Evolutionary conservation across 2,113 vertebrate species (phyloP).

Genomic region (Scopus umbretta): DNA sequence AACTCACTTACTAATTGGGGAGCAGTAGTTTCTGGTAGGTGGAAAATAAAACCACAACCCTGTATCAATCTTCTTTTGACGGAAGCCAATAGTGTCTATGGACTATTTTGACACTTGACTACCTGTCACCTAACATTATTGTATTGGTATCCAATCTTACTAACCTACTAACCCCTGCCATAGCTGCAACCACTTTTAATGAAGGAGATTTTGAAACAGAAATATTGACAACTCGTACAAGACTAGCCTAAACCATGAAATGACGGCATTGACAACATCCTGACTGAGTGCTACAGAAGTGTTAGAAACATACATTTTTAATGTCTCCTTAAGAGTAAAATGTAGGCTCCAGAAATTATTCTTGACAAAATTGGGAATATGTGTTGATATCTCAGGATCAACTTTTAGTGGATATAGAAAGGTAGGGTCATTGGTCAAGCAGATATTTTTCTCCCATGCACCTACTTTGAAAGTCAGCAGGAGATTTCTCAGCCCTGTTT

Average conservation of each 20-base stretch:
- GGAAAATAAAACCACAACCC: background rate
- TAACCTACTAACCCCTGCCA: slow-evolving; percentile 6
- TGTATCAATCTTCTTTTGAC: background rate
- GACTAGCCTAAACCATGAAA: slow-evolving; percentile 8
- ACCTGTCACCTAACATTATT: slow-evolving; percentile 14
- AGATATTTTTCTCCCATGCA: slow-evolving; percentile 4
- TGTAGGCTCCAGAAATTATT: slow-evolving; percentile 41
- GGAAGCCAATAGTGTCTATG: background rate
- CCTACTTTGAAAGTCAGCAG: slow-evolving; percentile 31
- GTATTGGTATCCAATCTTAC: background rate
- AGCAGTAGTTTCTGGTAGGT: background rate
- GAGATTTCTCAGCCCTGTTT: slow-evolving; percentile 11
- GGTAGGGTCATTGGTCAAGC: slow-evolving; percentile 31
- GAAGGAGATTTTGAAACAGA: slow-evolving; percentile 45
- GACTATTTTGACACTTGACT: slow-evolving; percentile 18
- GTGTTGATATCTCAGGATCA: slow-evolving; percentile 37
- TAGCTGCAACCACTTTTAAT: background rate
- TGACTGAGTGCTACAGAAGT: slow-evolving; percentile 7
- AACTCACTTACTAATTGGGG: background rate
- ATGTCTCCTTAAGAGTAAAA: slow-evolving; percentile 44
- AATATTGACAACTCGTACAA: slow-evolving; percentile 49
- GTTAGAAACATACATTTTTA: slow-evolving; percentile 56
- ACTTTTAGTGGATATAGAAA: slow-evolving; percentile 32
- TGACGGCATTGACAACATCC: slow-evolving; percentile 51
- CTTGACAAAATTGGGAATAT: slow-evolving; percentile 58